Evolutionary conservation across 2,888 invertebrate species (phyloP).

Genomic region (Leucophenga maculata): DNA sequence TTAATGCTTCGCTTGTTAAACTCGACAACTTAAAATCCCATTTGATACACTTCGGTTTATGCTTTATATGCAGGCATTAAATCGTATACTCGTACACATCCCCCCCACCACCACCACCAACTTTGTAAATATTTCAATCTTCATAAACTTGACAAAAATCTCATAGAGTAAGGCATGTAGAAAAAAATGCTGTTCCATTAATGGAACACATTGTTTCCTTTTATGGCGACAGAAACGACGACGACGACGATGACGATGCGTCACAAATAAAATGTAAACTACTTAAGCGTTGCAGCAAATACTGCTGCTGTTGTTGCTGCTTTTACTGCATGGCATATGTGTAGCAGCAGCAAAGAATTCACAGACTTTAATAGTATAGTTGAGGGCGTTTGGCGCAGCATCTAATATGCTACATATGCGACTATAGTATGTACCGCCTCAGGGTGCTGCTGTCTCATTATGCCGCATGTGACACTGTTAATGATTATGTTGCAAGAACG

Average conservation of each 20-base stretch:
- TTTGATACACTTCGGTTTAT: conserved; percentile 64
- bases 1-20: conserved; percentile 64
- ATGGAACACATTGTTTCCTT: conserved; percentile 64
- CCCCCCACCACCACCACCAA: neutral
- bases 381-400: conserved; percentile 7
- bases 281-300: conserved; percentile 51
- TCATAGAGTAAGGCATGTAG: conserved; percentile 41
- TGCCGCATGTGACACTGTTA: conserved; percentile 71
- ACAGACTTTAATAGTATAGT: neutral
- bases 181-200: conserved; percentile 61
- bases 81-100: neutral
- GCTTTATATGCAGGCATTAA: conserved; percentile 28
- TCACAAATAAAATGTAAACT: conserved; percentile 66
- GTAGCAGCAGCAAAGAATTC: conserved; percentile 28
- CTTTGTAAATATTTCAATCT: conserved; percentile 54
- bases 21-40: conserved; percentile 67
- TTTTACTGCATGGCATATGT: conserved; percentile 6
- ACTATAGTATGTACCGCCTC: conserved; percentile 35
- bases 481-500: conserved; percentile 62
- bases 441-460: conserved; percentile 65
- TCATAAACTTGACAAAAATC: conserved; percentile 66
- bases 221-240: conserved; percentile 43
- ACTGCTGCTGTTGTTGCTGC: conserved; percentile 9
- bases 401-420: conserved; percentile 17
- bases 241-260: conserved; percentile 27